Conservation (phyloP, 2,113 vertebrate genomes). For the Callaeas wilsoni region DNA sequence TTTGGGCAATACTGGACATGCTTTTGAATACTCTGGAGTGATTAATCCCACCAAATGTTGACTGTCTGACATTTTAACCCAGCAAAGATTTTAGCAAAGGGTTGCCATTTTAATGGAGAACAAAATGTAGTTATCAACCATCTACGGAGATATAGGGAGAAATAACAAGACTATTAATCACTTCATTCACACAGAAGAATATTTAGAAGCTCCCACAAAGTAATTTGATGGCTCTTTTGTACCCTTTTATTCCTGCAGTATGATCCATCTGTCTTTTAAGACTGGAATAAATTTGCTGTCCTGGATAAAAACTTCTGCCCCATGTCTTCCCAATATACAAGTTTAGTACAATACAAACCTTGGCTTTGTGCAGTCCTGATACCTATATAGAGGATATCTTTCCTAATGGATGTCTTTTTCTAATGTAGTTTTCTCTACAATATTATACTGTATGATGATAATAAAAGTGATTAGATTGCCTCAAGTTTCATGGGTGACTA, state of each 20-base stretch:
- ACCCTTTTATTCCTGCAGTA: background rate
- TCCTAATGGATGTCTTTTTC: background rate
- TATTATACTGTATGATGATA: background rate
- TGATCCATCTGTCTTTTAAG: background rate
- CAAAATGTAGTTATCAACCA: background rate
- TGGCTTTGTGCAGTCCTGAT: background rate
- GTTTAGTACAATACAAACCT: background rate
- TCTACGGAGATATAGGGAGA: background rate
- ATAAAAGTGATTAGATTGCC: background rate
- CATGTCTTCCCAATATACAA: background rate
- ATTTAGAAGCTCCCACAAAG: background rate
- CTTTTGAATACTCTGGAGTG: background rate
- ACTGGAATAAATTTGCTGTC: background rate
- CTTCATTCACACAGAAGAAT: background rate
- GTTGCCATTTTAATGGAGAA: background rate
- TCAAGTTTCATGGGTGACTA: background rate
- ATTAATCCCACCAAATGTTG: background rate
- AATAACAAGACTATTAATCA: background rate
- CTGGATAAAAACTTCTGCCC: background rate
- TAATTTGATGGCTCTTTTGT: background rate
- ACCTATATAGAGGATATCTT: background rate
- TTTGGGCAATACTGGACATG: background rate
- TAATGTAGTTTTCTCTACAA: background rate
- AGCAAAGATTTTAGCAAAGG: background rate
- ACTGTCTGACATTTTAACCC: background rate